Evolutionary conservation across 2,888 invertebrate genomes (phyloP).

Genomic region (Mayetiola destructor): DNA sequence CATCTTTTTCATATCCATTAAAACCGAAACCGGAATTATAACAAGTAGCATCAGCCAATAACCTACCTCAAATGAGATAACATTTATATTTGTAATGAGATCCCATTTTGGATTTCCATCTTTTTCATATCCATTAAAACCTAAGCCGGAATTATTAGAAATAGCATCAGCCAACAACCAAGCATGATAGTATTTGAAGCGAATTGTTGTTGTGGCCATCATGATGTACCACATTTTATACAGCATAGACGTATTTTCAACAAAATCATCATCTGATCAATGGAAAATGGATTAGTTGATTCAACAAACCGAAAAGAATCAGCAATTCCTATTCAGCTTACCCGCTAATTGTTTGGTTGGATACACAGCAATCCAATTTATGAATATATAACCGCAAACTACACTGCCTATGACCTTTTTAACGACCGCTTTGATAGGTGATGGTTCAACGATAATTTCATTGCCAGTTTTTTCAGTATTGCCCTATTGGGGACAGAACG

Average conservation of each 20-base stretch:
- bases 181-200: constrained; percentile 94
- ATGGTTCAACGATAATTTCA: constrained; percentile 48
- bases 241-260: constrained; percentile 41
- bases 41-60: constrained; percentile 84
- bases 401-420: constrained; percentile 58
- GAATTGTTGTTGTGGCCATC: constrained; percentile 59
- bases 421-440: constrained; percentile 51
- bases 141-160: constrained; percentile 87
- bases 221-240: constrained; percentile 62
- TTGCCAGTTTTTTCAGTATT: constrained; percentile 36
- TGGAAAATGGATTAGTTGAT: background rate
- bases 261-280: constrained; percentile 46
- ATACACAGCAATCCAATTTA: constrained; percentile 54
- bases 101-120: constrained; percentile 77
- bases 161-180: constrained; percentile 92
- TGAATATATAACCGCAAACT: constrained; percentile 55
- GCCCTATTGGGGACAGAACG: constrained; percentile 29
- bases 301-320: background rate
- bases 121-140: constrained; percentile 65
- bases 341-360: constrained; percentile 56
- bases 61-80: constrained; percentile 71
- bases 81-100: constrained; percentile 80
- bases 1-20: constrained; percentile 62
- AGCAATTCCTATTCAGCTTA: constrained; percentile 23
- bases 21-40: constrained; percentile 88